phyloP scores from a whole-genome alignment of 2,797 vertebrate genomes.

The Xenopus petersii region DNA sequence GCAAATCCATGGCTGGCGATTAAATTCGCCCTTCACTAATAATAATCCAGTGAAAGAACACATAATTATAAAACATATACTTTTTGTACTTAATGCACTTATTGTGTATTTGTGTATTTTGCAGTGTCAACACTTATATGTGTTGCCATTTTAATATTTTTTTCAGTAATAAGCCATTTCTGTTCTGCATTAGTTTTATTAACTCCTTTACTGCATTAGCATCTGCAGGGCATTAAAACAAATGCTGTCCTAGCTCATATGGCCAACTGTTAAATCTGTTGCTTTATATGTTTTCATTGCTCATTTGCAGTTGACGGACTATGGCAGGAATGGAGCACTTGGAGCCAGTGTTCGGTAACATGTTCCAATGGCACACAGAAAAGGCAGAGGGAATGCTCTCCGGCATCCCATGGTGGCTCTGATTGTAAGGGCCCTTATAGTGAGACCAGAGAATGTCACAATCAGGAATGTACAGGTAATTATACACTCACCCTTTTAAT shows the following conservation, averaged over 20 bases:
- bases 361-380: constrained; percentile 98
- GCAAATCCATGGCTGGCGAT: too few relatives aligned
- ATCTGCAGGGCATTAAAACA: neutral
- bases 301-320: constrained; percentile 86
- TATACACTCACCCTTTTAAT: neutral
- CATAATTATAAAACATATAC: too few relatives aligned
- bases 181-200: constrained; percentile 30
- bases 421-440: constrained; percentile 98
- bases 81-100: too few relatives aligned
- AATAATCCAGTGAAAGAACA: too few relatives aligned
- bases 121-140: too few relatives aligned
- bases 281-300: constrained; percentile 11
- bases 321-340: constrained; percentile 97
- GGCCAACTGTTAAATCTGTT: neutral
- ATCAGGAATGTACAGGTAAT: constrained; percentile 95
- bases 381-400: constrained; percentile 91
- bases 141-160: too few relatives aligned
- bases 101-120: too few relatives aligned
- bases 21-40: too few relatives aligned
- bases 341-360: constrained; percentile 97
- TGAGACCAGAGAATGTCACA: constrained; percentile 94
- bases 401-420: constrained; percentile 92
- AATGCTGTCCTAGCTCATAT: neutral
- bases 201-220: neutral
- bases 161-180: too few relatives aligned